Conservation (phyloP, 2,888 invertebrate genomes). For the Esperia sulphurella region DNA sequence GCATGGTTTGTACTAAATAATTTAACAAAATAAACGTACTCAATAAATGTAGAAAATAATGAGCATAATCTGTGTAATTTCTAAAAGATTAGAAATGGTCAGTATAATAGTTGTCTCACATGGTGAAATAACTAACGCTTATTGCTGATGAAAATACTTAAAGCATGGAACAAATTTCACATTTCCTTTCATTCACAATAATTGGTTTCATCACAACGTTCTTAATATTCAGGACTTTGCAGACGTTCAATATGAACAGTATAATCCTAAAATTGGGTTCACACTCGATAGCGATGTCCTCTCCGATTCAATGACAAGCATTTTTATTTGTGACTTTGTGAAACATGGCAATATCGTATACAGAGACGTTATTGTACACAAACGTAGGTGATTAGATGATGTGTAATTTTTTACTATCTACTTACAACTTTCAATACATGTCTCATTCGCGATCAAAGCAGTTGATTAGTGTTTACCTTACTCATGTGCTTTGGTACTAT, state of each 20-base stretch:
- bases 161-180: conserved; percentile 42
- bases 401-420: conserved; percentile 33
- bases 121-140: conserved; percentile 49
- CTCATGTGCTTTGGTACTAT: background rate
- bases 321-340: conserved; percentile 50
- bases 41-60: conserved; percentile 3
- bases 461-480: background rate
- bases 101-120: background rate
- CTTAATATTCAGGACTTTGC: conserved; percentile 64
- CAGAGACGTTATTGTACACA: conserved; percentile 46
- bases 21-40: conserved; percentile 16
- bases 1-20: conserved; percentile 35
- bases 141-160: conserved; percentile 41
- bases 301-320: conserved; percentile 31
- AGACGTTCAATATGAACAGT: conserved; percentile 45
- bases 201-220: conserved; percentile 46
- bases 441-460: conserved; percentile 38
- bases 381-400: conserved; percentile 68
- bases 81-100: conserved; percentile 4
- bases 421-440: conserved; percentile 17
- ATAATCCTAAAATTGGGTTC: conserved; percentile 68
- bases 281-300: conserved; percentile 46
- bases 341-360: conserved; percentile 33
- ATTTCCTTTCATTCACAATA: conserved; percentile 22
- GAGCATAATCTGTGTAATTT: background rate